These are phyloP conservation scores for Catharus ustulatus DNA, from an alignment of 2,797 vertebrate species.

Conservation along the genomic window DNA sequence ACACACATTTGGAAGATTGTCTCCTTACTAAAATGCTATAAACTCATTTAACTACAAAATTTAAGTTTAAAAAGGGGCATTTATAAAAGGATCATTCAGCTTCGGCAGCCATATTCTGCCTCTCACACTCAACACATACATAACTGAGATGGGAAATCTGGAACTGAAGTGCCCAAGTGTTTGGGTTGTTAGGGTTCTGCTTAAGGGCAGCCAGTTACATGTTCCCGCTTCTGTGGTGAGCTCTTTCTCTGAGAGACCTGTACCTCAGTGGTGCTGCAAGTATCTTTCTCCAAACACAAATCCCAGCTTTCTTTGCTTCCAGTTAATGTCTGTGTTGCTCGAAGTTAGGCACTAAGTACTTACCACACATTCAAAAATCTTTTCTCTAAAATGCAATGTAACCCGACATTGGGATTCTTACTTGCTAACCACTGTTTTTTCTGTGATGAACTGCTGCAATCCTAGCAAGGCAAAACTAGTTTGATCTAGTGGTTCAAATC, in stretches of 20 bases:
- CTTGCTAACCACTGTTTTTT: background rate
- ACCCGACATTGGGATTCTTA: background rate
- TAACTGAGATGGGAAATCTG: background rate
- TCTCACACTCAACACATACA: background rate
- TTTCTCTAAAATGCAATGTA: background rate
- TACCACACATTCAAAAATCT: background rate
- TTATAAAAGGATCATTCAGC: background rate
- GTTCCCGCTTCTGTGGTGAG: background rate
- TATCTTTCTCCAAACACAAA: background rate
- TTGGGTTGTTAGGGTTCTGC: background rate
- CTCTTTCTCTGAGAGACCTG: background rate
- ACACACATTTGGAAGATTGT: background rate
- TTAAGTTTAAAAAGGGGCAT: background rate
- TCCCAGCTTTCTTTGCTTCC: background rate
- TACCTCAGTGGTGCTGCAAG: fast-evolving
- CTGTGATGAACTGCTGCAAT: background rate
- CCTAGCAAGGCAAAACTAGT: background rate
- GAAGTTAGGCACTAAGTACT: background rate
- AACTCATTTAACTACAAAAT: background rate
- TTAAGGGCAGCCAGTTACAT: background rate
- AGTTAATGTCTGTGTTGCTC: background rate
- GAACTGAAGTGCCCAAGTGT: background rate
- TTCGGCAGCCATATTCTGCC: background rate
- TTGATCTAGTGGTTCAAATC: background rate
- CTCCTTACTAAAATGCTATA: background rate